A percentile compares a stretch with the other conserved stretches of the same genome.
These are phyloP conservation scores for Catharus fuscescens DNA, from an alignment of 2,113 vertebrate genomes.

Conservation along the genomic window DNA sequence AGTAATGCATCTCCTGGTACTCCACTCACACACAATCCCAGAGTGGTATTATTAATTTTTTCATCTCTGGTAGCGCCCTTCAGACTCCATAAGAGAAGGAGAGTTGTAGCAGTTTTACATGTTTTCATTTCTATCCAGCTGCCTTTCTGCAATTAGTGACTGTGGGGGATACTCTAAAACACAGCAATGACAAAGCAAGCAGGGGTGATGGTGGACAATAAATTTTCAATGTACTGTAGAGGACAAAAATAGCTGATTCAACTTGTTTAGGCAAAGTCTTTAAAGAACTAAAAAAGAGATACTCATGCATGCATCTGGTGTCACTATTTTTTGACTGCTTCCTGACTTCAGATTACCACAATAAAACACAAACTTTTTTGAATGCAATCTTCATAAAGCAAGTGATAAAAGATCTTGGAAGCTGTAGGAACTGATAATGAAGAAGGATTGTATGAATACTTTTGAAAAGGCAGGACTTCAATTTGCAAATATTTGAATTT, in stretches of 20 bases:
- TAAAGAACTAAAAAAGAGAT: neutral
- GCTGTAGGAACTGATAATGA: neutral
- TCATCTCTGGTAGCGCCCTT: neutral
- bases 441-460: neutral
- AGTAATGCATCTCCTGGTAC: neutral
- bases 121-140: conserved; percentile 17
- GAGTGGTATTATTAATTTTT: neutral
- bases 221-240: neutral
- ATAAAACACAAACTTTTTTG: neutral
- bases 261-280: neutral
- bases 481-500: neutral
- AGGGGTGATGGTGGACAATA: neutral
- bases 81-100: neutral
- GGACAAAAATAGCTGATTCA: neutral
- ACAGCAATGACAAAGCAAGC: neutral
- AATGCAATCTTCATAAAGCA: neutral
- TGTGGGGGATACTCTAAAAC: neutral
- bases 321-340: neutral
- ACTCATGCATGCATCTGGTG: neutral
- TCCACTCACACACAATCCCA: neutral
- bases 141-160: neutral
- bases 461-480: neutral
- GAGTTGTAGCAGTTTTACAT: neutral
- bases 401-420: neutral
- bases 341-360: neutral